Evolutionary conservation across 2,888 invertebrate species (phyloP).

Genomic region (Agapostemon virescens): DNA sequence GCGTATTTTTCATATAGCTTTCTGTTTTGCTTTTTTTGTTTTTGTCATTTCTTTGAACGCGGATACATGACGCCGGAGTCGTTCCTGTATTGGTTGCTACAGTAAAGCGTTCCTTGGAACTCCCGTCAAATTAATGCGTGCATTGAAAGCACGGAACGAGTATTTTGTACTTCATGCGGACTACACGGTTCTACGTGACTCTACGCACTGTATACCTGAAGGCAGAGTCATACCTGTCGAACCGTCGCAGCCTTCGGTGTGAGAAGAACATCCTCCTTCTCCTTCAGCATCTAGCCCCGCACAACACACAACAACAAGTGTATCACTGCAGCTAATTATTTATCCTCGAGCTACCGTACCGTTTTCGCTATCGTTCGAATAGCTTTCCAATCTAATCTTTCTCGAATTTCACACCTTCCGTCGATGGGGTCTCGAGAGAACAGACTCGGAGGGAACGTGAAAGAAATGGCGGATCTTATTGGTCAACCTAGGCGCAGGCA

Average conservation of each 20-base stretch:
- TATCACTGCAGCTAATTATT: slow-evolving; percentile 69
- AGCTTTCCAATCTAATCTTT: not conserved
- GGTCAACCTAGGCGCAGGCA: not conserved
- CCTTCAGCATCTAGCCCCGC: slow-evolving; percentile 88
- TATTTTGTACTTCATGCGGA: slow-evolving; percentile 72
- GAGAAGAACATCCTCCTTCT: slow-evolving; percentile 93
- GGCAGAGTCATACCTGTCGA: slow-evolving; percentile 88
- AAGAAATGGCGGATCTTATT: too few relatives aligned
- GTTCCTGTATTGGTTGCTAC: slow-evolving; percentile 1
- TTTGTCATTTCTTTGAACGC: not conserved
- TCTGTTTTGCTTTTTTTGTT: not conserved
- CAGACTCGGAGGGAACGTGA: not conserved
- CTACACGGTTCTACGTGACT: slow-evolving; percentile 73
- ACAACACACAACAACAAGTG: slow-evolving; percentile 78
- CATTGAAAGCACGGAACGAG: slow-evolving; percentile 66
- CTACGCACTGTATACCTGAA: slow-evolving; percentile 77
- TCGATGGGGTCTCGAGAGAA: not conserved
- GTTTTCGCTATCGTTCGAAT: not conserved
- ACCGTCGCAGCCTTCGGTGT: slow-evolving; percentile 96
- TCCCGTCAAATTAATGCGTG: slow-evolving; percentile 56
- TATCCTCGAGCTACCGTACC: slow-evolving; percentile 37
- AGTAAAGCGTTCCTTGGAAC: slow-evolving; percentile 22
- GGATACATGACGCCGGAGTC: not conserved
- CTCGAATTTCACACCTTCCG: not conserved
- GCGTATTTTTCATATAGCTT: not conserved